Evolutionary conservation across 2,888 invertebrate species (phyloP), one percentile per base, ranked within the genome.

Genomic region (Nemotelus nigrinus): DNA sequence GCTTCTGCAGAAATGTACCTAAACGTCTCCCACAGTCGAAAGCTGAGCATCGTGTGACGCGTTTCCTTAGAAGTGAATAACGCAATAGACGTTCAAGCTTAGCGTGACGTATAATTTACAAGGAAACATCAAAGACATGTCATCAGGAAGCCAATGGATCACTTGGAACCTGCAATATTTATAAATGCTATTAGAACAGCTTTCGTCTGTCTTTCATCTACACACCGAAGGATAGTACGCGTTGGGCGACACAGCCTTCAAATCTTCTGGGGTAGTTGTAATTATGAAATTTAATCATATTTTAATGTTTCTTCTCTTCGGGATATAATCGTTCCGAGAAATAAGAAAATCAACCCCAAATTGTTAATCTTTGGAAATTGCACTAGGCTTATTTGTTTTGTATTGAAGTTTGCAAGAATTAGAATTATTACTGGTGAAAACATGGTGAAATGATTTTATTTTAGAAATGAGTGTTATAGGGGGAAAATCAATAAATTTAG

Each of bases 61-160:
- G 53, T 44, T 65, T 65, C 65, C 7, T 45, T 3, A 70, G 7
- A 55, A n/a, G 65, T 45, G 53, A 70, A 55, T 55, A 41, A 70
- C 47, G 50, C 43, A 70, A 70, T 25, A 55, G 70, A 70, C 53
- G 70, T 55, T 41, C 53, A 58, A 60, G 74, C 78, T 77, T 79
- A 68, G 50, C 68, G 77, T 79, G 77, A 79, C 67, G 77, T 79
- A 77, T 79, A 79, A 79, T 79, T 79, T 79, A 77, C 78, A 79
- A 45, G 74, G 53, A 58, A 74, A 74, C 74, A 47, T 74, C 74
- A 74, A 74, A 74, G 74, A 48, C 41, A 74, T 48, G 63, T 48
- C 25, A 25, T 25, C 74, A 74, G 74, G 74, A 74, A 74, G 74
- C 63, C 25, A 25, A 25, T 74, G 74, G 60, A 74, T 74, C 74